These are phyloP conservation scores for Tetheella fluctuosa DNA, from an alignment of 2,888 invertebrate genomes.

Conservation along the genomic window DNA sequence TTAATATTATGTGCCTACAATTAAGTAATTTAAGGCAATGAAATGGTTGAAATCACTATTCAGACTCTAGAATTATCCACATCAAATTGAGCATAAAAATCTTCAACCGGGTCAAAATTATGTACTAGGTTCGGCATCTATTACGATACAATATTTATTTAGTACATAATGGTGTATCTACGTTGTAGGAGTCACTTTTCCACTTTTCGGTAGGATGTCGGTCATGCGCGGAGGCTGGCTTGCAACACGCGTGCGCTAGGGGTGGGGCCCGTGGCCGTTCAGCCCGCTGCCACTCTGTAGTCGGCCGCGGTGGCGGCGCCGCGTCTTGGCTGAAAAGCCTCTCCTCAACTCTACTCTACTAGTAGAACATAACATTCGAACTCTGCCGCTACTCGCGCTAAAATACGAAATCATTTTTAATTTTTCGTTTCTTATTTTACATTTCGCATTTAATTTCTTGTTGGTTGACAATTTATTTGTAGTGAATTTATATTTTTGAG, in stretches of 20 bases:
- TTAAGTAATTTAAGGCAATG: conserved; percentile 27
- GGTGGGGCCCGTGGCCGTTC: conserved; percentile 76
- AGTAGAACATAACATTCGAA: conserved; percentile 51
- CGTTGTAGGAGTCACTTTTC: conserved; percentile 83
- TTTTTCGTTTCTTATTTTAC: conserved; percentile 64
- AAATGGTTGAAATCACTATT: conserved; percentile 28
- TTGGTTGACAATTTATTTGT: conserved; percentile 56
- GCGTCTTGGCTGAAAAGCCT: conserved; percentile 57
- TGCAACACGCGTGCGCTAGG: conserved; percentile 74
- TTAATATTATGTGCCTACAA: conserved; percentile 25
- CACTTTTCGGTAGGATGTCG: conserved; percentile 81
- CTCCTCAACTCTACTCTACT: conserved; percentile 51
- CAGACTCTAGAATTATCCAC: conserved; percentile 30
- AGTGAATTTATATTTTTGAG: conserved; percentile 60
- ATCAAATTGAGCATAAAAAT: conserved; percentile 53
- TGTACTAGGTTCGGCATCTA: conserved; percentile 65
- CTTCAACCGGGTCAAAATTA: conserved; percentile 67
- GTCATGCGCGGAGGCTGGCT: conserved; percentile 71
- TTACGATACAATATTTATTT: conserved; percentile 80
- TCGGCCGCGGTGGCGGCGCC: conserved; percentile 76
- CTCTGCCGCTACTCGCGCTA: conserved; percentile 74
- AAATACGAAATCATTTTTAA: conserved; percentile 46
- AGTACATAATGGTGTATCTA: conserved; percentile 81
- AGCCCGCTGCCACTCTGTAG: conserved; percentile 78
- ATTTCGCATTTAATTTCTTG: conserved; percentile 49